Base-by-base conservation (phyloP, 2,113 vertebrate species). In the Oryzias curvinotus region DNA sequence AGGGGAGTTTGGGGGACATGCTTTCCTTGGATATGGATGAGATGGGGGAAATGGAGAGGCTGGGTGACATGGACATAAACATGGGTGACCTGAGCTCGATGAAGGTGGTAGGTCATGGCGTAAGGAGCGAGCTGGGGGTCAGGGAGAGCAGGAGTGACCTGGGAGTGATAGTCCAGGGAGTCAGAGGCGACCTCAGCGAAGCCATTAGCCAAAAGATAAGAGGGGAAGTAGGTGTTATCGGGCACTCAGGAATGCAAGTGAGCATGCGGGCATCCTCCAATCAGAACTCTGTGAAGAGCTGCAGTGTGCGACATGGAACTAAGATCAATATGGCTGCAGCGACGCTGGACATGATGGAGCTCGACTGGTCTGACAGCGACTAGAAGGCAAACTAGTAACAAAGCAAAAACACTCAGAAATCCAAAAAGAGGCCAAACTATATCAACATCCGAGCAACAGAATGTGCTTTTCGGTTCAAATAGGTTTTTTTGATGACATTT, bases 231-330 rank as follows among this genome's bases (percentile, higher is more conserved):
- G 93, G 94, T 75, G 92, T 94, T 80, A 79, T 93, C 73, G 89
- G 94, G 88, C 93, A 93, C 83, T 95, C 96, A 72, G 96, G 96
- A 83, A 94, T 98, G 91, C 94, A 98, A 92, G 94, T 98, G 91
- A 98, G 96, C 93, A 95, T 98, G 95, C 93, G 95, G 87, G 87
- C 96, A 4, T 87, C 86, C 1, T 89, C 87, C 88, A 98, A 97
- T 92, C 94, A 97, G 93, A 98, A 98, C 94, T 97, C 96, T 90
- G 94, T 94, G 88, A 96, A 95, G 93, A 96, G 95, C 91, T 95
- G 95, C 85, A 95, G 95, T 75, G 91, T 97, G 81, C 81, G 95
- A 81, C 94, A 93, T 72, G 96, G 96, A 66, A 95, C 94, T 92
- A 97, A 96, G 88, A 91, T 98, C 90, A 94, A 97, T 92, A 94